Evolutionary conservation across 2,797 vertebrate species (phyloP).

Genomic region (Chelon labrosus): DNA sequence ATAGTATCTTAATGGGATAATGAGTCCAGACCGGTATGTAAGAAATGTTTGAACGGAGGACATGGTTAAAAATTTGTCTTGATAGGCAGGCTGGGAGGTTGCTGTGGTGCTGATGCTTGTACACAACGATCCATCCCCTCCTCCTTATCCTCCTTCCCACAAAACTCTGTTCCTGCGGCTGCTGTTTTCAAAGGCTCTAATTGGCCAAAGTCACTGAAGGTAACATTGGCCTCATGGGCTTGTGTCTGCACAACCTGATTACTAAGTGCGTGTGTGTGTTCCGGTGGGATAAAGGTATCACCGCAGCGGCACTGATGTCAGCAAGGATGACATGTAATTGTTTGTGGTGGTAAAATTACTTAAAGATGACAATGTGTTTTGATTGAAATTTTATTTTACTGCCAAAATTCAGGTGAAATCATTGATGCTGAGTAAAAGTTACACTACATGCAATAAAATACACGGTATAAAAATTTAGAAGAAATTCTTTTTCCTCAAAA

Average conservation of each 20-base stretch:
- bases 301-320: slow-evolving; percentile 38
- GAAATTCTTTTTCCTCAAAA: too few relatives aligned
- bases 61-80: slow-evolving; percentile 15
- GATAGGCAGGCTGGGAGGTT: slow-evolving; percentile 39
- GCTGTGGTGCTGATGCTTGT: slow-evolving; percentile 50
- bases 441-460: neutral
- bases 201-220: slow-evolving; percentile 77
- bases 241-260: slow-evolving; percentile 67
- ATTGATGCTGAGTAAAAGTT: neutral
- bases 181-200: slow-evolving; percentile 73
- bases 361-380: slow-evolving; percentile 9
- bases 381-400: slow-evolving; percentile 2
- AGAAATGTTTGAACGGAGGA: neutral
- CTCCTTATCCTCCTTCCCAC: slow-evolving; percentile 14
- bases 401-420: neutral
- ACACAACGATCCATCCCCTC: slow-evolving; percentile 37
- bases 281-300: slow-evolving; percentile 25
- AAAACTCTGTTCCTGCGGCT: slow-evolving; percentile 47
- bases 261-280: slow-evolving; percentile 9
- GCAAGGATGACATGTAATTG: slow-evolving; percentile 40
- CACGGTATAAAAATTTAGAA: too few relatives aligned
- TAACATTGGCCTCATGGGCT: slow-evolving; percentile 60
- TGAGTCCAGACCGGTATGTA: slow-evolving; percentile 6
- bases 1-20: slow-evolving; percentile 1
- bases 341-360: slow-evolving; percentile 24